Evolutionary conservation across 2,113 vertebrate genomes (phyloP).

Genomic region (Salvelinus fontinalis): DNA sequence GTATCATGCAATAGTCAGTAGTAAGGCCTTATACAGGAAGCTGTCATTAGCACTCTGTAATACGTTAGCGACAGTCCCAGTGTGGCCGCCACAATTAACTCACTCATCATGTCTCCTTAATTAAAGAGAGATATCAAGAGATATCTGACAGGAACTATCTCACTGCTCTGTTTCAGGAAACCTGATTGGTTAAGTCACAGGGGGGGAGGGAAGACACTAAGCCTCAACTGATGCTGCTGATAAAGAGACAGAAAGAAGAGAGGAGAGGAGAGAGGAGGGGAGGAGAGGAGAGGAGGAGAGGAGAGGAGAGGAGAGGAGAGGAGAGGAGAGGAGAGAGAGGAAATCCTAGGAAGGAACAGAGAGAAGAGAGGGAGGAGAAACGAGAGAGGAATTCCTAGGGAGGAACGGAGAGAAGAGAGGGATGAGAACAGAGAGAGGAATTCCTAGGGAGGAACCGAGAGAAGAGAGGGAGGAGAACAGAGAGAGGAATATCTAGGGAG

Average conservation of each 20-base stretch:
- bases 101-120: constrained; percentile 44
- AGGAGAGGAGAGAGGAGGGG: background rate
- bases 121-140: constrained; percentile 28
- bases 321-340: too few relatives aligned
- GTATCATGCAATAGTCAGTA: constrained; percentile 9
- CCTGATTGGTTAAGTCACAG: constrained; percentile 34
- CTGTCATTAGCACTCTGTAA: constrained; percentile 40
- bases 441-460: too few relatives aligned
- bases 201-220: too few relatives aligned
- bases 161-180: constrained; percentile 33
- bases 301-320: too few relatives aligned
- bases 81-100: constrained; percentile 43
- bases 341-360: too few relatives aligned
- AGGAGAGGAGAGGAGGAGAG: background rate
- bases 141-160: constrained; percentile 46
- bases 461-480: too few relatives aligned
- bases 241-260: background rate
- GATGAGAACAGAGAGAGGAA: too few relatives aligned
- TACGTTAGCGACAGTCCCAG: constrained; percentile 40
- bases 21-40: background rate
- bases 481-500: too few relatives aligned
- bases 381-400: too few relatives aligned
- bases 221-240: too few relatives aligned
- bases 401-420: too few relatives aligned
- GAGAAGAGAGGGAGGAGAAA: too few relatives aligned